Evolutionary conservation across 2,113 vertebrate genomes (phyloP).

Genomic region (Corydoras maculifer): DNA sequence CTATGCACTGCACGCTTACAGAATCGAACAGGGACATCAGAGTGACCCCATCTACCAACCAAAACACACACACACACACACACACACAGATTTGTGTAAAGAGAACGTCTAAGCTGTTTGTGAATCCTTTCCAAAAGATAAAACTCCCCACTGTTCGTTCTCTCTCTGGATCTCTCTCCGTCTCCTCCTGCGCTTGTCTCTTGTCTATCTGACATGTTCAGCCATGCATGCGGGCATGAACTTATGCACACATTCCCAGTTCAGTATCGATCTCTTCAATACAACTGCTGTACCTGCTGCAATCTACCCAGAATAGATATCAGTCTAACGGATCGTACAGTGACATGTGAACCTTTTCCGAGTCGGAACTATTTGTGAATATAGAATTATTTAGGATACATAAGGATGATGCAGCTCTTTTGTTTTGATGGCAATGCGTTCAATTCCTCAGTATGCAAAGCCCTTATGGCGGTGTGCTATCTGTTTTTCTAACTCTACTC

Average conservation of each 20-base stretch:
- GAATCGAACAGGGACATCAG: too few species aligned
- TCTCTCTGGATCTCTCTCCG: slow-evolving; percentile 5
- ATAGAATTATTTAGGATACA: slow-evolving; percentile 10
- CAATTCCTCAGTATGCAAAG: slow-evolving; percentile 72
- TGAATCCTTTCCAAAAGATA: slow-evolving; percentile 16
- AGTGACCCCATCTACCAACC: too few species aligned
- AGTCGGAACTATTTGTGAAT: slow-evolving; percentile 23
- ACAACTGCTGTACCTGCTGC: slow-evolving; percentile 16
- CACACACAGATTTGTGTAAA: neutral
- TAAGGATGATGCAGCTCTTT: slow-evolving; percentile 66
- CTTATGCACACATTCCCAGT: slow-evolving; percentile 33
- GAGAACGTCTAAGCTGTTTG: slow-evolving; percentile 22
- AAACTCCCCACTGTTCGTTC: slow-evolving; percentile 15
- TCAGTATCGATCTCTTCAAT: slow-evolving; percentile 10
- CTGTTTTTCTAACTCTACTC: slow-evolving; percentile 74
- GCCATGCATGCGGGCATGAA: slow-evolving; percentile 47
- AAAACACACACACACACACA: slow-evolving; percentile 13
- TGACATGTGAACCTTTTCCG: slow-evolving; percentile 11
- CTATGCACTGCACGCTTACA: neutral
- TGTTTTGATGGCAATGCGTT: slow-evolving; percentile 64
- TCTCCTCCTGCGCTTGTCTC: slow-evolving; percentile 2
- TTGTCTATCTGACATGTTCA: slow-evolving; percentile 42
- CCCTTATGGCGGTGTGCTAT: slow-evolving; percentile 69
- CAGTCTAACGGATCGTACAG: slow-evolving; percentile 15
- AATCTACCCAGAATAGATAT: slow-evolving; percentile 32